Conservation (phyloP, 2,797 vertebrate species). For the Diceros bicornis region DNA sequence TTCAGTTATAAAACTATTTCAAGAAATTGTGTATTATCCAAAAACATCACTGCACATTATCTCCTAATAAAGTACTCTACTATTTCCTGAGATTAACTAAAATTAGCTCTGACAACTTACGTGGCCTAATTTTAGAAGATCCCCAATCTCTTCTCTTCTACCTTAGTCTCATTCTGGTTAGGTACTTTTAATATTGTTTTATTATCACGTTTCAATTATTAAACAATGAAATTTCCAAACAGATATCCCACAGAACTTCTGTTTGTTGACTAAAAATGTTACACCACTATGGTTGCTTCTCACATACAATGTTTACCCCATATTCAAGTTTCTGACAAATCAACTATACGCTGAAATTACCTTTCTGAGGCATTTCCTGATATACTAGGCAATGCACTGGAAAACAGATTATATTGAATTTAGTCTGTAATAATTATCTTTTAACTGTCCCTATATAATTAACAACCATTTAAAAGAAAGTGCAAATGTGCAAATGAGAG, state of each 20-base stretch:
- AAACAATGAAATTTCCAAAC: constrained; percentile 78
- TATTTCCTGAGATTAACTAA: constrained; percentile 35
- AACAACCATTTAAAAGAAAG: constrained; percentile 86
- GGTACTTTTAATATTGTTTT: constrained; percentile 70
- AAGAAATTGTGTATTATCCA: constrained; percentile 62
- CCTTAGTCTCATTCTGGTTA: constrained; percentile 69
- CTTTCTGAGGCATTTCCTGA: constrained; percentile 84
- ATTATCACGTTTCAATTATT: constrained; percentile 72
- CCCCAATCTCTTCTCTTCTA: constrained; percentile 60
- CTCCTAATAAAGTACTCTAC: constrained; percentile 58
- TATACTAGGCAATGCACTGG: constrained; percentile 83
- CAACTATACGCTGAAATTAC: constrained; percentile 77
- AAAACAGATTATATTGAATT: constrained; percentile 84
- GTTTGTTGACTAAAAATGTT: constrained; percentile 65
- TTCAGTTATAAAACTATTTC: constrained; percentile 65
- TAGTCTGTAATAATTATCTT: constrained; percentile 79
- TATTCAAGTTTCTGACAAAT: constrained; percentile 81
- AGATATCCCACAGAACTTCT: constrained; percentile 68
- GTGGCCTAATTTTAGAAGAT: constrained; percentile 57
- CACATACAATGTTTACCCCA: constrained; percentile 72
- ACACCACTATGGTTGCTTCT: constrained; percentile 62
- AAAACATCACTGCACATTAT: constrained; percentile 70
- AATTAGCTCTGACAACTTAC: constrained; percentile 54
- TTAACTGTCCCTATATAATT: constrained; percentile 78
- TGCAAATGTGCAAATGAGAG: constrained; percentile 84